These are phyloP conservation scores for Rallus crepitans DNA, from an alignment of 2,797 vertebrate species.

Conservation along the genomic window DNA sequence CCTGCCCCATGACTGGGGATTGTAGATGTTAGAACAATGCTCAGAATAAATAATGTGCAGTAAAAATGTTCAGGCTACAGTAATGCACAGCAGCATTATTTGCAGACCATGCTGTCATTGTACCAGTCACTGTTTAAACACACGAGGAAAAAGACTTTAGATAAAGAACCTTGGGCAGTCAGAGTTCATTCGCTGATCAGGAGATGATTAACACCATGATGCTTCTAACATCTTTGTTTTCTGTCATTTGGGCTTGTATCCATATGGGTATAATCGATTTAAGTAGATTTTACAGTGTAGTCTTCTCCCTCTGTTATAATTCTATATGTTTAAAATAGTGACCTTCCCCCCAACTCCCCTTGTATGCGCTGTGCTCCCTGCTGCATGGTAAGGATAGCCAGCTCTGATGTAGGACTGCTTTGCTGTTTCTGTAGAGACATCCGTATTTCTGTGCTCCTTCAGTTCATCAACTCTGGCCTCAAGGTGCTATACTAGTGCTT, in stretches of 20 bases:
- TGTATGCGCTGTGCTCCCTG: neutral
- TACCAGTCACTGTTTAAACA: neutral
- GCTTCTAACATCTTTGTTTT: neutral
- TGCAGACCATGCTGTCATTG: neutral
- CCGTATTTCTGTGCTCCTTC: neutral
- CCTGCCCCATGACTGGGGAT: slow-evolving; percentile 11
- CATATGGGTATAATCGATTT: neutral
- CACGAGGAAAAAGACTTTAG: neutral
- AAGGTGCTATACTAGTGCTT: slow-evolving; percentile 44
- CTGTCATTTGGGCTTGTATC: neutral
- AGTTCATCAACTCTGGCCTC: slow-evolving; percentile 56
- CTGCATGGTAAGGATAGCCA: neutral
- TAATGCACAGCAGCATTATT: neutral
- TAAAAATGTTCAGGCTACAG: neutral
- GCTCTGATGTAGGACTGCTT: neutral
- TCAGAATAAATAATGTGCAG: slow-evolving; percentile 11
- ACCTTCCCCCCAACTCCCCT: neutral
- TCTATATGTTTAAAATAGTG: neutral
- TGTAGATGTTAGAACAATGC: slow-evolving; percentile 5
- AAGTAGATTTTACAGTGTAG: neutral
- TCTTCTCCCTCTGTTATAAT: neutral
- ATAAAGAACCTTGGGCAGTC: neutral
- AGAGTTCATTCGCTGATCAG: neutral
- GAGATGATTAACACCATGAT: neutral
- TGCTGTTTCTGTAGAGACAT: slow-evolving; percentile 8